Conservation (phyloP, 2,113 vertebrate genomes). For the Rafetus swinhoei region DNA sequence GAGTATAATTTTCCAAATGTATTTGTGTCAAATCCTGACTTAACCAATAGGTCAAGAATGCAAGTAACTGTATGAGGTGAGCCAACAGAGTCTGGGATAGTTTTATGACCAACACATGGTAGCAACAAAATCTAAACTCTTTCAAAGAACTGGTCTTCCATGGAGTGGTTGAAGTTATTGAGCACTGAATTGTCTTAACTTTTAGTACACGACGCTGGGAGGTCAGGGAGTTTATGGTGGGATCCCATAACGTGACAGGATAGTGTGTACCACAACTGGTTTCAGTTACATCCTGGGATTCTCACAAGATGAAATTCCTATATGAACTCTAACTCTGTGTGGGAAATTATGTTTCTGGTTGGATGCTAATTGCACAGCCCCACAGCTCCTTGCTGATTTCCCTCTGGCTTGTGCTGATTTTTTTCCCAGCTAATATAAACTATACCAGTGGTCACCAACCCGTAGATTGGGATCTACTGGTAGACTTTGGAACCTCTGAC, state of each 20-base stretch:
- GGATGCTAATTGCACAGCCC: background rate
- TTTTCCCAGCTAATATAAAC: background rate
- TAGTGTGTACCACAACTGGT: no score
- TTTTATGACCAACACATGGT: background rate
- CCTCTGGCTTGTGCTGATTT: background rate
- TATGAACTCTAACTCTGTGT: background rate
- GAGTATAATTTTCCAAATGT: background rate
- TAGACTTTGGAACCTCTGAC: no score
- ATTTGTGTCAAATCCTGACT: fast-evolving
- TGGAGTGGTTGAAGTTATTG: background rate
- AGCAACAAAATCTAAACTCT: background rate
- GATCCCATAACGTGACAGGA: background rate
- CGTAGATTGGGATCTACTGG: no score
- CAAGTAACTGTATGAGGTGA: background rate
- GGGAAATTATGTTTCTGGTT: background rate
- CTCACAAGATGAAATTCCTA: background rate
- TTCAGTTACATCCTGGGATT: background rate
- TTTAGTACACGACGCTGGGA: fast-evolving
- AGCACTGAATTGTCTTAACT: background rate
- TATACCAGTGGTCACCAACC: background rate
- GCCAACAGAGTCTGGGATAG: background rate
- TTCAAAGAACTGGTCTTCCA: background rate
- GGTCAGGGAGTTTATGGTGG: fast-evolving
- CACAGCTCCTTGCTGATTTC: background rate
- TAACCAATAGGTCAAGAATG: background rate